Base-by-base conservation (phyloP, 2,888 invertebrate species). In the Drosophila glabriapex region DNA sequence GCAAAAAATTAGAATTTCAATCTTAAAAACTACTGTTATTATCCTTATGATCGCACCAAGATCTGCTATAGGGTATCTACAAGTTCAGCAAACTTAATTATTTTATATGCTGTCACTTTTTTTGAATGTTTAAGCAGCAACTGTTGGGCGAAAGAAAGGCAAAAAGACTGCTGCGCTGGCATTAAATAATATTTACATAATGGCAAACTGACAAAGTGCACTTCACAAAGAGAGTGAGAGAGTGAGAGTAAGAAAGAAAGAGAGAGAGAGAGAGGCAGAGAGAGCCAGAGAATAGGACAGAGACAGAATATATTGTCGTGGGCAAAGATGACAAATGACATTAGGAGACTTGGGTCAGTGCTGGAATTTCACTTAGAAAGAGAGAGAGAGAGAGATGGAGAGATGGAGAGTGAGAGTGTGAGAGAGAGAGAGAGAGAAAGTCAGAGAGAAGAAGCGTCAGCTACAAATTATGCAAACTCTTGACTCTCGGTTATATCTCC, bases 121-220 rank as follows among this genome's bases (percentile, higher is more conserved):
- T 46, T 49, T 33, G 9, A 59, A 62, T 68, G 16, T 61, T 63
- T 65, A 54, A 53, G 50, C 68, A 61, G 73, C 56, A 64, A 68
- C 52, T 68, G 16, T 16, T 69, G 54, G 29, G 52, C 49, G 43
- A 39, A 29, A 59, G 35, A 50, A 50, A 25, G 39, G 33, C 39
- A 19, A 33, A 31, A 33, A 31, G 37, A 74, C 29, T 63, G 46
- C 31, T 64, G 73, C 68, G 41, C 78, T 79, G 73, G 85, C 74
- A 76, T 76, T 56, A 88, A 90, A 90, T 82, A 85, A 88, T 80
- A 90, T 85, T 90, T 85, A 83, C 85, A 90, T 90, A 90, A 88
- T 82, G 73, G 69, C 70, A 78, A 83, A 79, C 76, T 68, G 88
- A 88, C 83, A 82, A 74, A 73, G 80, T 76, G 87, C 71, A 86